Evolutionary conservation across 2,113 vertebrate genomes (phyloP).

Genomic region (Procapra przewalskii): DNA sequence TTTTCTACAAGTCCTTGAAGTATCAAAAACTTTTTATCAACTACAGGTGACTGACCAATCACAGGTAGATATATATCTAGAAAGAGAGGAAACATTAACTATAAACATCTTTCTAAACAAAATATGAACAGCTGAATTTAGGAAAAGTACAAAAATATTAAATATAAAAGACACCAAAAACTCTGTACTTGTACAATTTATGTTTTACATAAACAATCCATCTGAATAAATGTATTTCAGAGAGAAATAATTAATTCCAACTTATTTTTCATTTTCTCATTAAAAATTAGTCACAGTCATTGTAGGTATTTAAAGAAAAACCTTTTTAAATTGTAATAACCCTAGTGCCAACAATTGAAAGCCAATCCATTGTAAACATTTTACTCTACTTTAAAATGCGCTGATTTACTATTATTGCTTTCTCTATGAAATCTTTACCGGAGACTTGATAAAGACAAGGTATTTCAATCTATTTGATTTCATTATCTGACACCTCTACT

Average conservation of each 20-base stretch:
- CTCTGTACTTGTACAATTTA: constrained; percentile 14
- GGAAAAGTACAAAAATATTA: constrained; percentile 7
- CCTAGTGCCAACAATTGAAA: not conserved
- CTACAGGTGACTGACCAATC: constrained; percentile 88
- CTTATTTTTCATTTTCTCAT: not conserved
- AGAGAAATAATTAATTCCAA: not conserved
- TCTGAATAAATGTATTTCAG: not conserved
- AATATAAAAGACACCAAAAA: not conserved
- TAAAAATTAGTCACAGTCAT: not conserved
- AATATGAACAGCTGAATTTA: not conserved
- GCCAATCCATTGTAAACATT: not conserved
- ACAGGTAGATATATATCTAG: constrained; percentile 90
- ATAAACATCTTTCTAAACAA: not conserved
- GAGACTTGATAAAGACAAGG: not conserved
- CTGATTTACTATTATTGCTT: not conserved
- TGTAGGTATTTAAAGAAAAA: not conserved
- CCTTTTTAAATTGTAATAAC: not conserved
- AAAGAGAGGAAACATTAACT: constrained; percentile 42
- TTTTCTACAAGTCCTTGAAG: constrained; percentile 90
- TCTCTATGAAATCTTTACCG: not conserved
- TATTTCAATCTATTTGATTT: not conserved
- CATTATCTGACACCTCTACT: not conserved
- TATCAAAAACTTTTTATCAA: constrained; percentile 90
- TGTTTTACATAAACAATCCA: not conserved
- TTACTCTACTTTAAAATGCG: not conserved